Evolutionary conservation across 1,140 invertebrate species (phyloP), one percentile per base, ranked within the genome.

Genomic region (Harpegnathos saltator): DNA sequence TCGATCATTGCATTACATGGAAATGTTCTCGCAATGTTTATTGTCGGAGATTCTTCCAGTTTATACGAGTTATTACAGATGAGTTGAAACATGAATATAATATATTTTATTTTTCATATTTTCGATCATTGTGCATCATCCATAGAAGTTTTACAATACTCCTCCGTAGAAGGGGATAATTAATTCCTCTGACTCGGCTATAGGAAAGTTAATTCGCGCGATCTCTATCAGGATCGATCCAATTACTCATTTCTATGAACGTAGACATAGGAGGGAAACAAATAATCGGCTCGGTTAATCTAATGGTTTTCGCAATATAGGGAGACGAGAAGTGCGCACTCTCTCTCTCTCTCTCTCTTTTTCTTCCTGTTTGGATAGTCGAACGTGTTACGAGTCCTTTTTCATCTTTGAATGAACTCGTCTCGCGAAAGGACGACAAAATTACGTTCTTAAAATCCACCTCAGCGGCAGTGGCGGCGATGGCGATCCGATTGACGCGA

Each of bases 391-490:
- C 29, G 1, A 11, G 33, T 50, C 44, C 17, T 15, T 72, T 19
- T 19, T 14, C 0, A 52, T 19, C 9, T 50, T 69, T 22, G 17
- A 54, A 38, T 65, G 2, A 62, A 54, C 11, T 54, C 4, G 19
- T 50, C 15, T n/a, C n/a, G n/a, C n/a, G n/a, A n/a, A 11, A 17
- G 50, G 19, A 38, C 38, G 29, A 5, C 9, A 14, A 26, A 24
- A 44, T 38, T 26, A 52, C 19, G 4, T 71, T 66, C 56, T 78
- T 71, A 38, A 66, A 59, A 77, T 12, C 1, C 1, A 29, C n/a
- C 5, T 5, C 1, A 59, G 12, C n/a, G 68, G 38, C 7, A 9
- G 38, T 3, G 14, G 7, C 1, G 38, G 3, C 19, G 22, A 68
- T 14, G 15, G 50, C 22, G 12, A 33, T 44, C 7, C 38, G 38